Evolutionary conservation across 2,797 vertebrate genomes (phyloP).

Genomic region (Coilia nasus): DNA sequence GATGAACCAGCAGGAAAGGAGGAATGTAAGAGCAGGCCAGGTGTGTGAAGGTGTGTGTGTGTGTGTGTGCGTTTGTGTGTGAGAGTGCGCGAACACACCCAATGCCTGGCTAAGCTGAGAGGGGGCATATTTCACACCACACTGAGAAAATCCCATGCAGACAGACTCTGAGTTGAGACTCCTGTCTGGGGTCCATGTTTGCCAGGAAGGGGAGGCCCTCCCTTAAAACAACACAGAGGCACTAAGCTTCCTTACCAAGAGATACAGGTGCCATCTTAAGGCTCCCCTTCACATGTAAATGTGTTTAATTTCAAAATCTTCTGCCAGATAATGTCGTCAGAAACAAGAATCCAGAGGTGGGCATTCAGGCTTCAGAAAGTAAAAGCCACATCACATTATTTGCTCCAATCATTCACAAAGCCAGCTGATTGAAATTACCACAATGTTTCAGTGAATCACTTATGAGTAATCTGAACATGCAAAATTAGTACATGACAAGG

Average conservation of each 20-base stretch:
- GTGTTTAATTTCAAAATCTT: not conserved
- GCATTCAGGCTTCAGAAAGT: too few relatives aligned
- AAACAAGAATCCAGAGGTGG: not conserved
- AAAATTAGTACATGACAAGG: too few relatives aligned
- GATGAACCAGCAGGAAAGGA: constrained; percentile 22
- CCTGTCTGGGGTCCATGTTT: not conserved
- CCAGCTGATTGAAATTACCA: too few relatives aligned
- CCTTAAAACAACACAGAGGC: not conserved
- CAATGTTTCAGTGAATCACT: too few relatives aligned
- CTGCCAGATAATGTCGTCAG: not conserved
- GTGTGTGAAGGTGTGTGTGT: constrained; percentile 48
- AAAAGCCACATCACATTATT: too few relatives aligned
- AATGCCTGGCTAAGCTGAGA: constrained; percentile 45
- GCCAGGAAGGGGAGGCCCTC: constrained; percentile 1
- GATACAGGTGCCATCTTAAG: not conserved
- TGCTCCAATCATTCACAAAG: too few relatives aligned
- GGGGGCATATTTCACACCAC: constrained; percentile 60
- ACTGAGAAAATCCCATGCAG: constrained; percentile 46
- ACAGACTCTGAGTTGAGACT: constrained; percentile 10
- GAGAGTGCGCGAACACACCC: constrained; percentile 48
- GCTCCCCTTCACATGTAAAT: not conserved
- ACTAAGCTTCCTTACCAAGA: not conserved
- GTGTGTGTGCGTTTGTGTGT: constrained; percentile 9
- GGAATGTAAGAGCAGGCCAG: constrained; percentile 64
- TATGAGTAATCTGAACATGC: too few relatives aligned